Base-by-base conservation (phyloP, 2,888 invertebrate species). In the Loripinus fragilis region DNA sequence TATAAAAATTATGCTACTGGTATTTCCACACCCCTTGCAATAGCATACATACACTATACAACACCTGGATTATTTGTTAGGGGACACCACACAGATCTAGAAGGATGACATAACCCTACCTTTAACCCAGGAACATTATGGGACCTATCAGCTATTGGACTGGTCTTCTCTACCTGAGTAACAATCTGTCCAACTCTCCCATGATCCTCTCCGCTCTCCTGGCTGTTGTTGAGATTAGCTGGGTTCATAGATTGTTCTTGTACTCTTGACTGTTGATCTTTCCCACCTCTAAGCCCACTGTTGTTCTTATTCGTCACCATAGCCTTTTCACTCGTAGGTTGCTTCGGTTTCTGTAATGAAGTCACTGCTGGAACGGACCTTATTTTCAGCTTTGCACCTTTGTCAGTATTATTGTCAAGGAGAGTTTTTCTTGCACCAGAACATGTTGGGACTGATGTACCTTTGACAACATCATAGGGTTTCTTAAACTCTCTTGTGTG, bases 151-250 rank as follows among this genome's bases (percentile, higher is more conserved):
- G 33, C 60, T 33, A 81, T 75, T 23, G 80, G 81, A 60, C 85
- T 80, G 8, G 83, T 84, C 42, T 80, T 84, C 68, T 87, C 81
- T 74, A 87, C 84, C 80, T 87, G 86, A 7, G 86, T 87, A 28
- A 87, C 74, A 0, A 86, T 78, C 30, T 73, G 71, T 33, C 71
- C 42, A 8, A 72, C 79, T 28, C 33, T 67, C 35, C 67, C 71
- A 17, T n/a, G 33, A 48, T 70, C 78, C 8, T 78, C 78, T 12
- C 69, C 30, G 71, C 80, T 81, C 60, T 78, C 76, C 20, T 45
- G n/a, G 50, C 80, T 83, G 23, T 60, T 60, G 20, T 60, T 60
- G 25, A 60, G 60, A 60, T 33, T 60, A 28, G 60, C 5, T 33
- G 17, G 33, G 17, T 33, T 25, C 7, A 17, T 55, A 5, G 33